Evolutionary conservation across 2,888 invertebrate species (phyloP), one percentile per base, ranked within the genome.

Genomic region (Aethes cnicana): DNA sequence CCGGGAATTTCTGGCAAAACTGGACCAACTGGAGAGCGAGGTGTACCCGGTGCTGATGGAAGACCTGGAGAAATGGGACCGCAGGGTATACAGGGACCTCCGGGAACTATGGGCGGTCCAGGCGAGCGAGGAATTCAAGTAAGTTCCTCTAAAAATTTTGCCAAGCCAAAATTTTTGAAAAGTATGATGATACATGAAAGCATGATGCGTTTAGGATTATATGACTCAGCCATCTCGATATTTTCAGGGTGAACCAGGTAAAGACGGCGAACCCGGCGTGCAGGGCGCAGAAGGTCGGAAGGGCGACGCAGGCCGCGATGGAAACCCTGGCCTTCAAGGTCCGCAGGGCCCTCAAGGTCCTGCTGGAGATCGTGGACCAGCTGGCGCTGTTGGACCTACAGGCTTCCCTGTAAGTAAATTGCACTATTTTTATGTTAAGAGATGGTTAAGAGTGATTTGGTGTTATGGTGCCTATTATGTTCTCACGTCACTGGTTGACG

Each of bases 31-130:
- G 95, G 95, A 16, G 94, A 95, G 69, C 89, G 94, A 55, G 95
- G 95, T 33, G 87, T 94, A 66, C 92, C 94, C 35, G 97, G 97
- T 6, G 94, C 95, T 49, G 96, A 97, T 80, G 97, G 97, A 4
- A 94, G 95, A 71, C 92, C 95, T 8, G 97, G 97, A 16, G 96
- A 96, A 68, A 93, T 94, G 66, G 97, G 97, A 32, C 87, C 92
- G 8, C 93, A 93, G 72, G 97, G 97, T 9, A 83, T 94, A 12
- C 94, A 95, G 82, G 97, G 97, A 21, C 84, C 94, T 11, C 95
- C 94, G 35, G 96, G 96, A 36, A 91, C 93, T 2, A 91, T 94
- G 65, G 96, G 96, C 37, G 89, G 92, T 12, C 92, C 93, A n/a
- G 96, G 96, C 55, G 94, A 95, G 67, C 92, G 94, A 73, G 95